These are phyloP conservation scores for Rhagologus leucostigma DNA, from an alignment of 2,113 vertebrate species.

Conservation along the genomic window DNA sequence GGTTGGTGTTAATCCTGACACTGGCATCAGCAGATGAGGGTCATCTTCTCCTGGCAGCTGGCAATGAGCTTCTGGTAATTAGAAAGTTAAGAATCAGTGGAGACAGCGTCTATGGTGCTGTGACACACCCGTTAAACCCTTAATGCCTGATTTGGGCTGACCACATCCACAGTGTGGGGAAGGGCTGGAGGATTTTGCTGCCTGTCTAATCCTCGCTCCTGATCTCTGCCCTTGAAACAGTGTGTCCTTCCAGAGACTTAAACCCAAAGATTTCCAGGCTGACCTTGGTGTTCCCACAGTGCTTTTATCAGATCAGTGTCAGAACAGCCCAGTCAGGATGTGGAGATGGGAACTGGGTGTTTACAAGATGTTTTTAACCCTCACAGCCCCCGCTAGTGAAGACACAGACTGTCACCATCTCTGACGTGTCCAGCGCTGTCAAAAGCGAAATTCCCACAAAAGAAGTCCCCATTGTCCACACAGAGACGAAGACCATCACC, in stretches of 20 bases:
- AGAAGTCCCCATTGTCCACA: constrained; percentile 92
- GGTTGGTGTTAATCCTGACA: background rate
- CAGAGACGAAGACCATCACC: constrained; percentile 96
- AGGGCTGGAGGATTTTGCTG: background rate
- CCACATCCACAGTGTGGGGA: background rate
- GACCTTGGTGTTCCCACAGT: background rate
- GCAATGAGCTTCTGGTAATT: background rate
- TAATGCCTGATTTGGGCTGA: background rate
- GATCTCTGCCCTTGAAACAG: background rate
- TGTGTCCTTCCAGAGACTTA: background rate
- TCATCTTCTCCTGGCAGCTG: background rate
- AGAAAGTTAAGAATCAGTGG: background rate
- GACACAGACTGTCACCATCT: constrained; percentile 95
- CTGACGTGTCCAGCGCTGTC: constrained; percentile 82
- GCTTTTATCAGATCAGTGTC: constrained; percentile 77
- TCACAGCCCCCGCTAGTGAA: constrained; percentile 89
- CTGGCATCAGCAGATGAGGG: background rate
- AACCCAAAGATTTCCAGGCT: background rate
- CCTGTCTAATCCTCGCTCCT: background rate
- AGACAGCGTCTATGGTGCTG: background rate
- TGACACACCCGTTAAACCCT: background rate
- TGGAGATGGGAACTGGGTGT: background rate
- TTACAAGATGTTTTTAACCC: constrained; percentile 24
- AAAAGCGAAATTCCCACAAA: constrained; percentile 86
- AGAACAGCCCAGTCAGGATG: constrained; percentile 5